A percentile compares a stretch with the other conserved stretches of the same genome.
phyloP scores from a whole-genome alignment of 2,888 invertebrate species.

The Chrysina gloriosa region DNA sequence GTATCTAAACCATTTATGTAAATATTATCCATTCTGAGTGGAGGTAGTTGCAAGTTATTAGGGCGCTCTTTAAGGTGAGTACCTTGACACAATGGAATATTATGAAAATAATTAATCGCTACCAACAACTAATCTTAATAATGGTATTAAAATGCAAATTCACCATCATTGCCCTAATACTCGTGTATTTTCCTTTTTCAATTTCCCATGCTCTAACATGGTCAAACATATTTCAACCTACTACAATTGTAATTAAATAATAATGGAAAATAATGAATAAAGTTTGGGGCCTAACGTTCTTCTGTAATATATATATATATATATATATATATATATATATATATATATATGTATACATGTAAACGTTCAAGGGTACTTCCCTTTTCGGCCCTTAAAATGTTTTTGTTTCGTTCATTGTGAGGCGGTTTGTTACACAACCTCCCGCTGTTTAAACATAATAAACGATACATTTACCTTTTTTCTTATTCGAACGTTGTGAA shows the following conservation, averaged over 20 bases:
- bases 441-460: slow-evolving; percentile 43
- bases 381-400: slow-evolving; percentile 29
- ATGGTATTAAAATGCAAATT: too few species aligned
- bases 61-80: too few species aligned
- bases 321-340: too few species aligned
- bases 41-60: too few species aligned
- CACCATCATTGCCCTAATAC: too few species aligned
- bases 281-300: slow-evolving; percentile 17
- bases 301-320: too few species aligned
- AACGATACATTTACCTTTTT: slow-evolving; percentile 31
- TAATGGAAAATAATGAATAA: slow-evolving; percentile 27
- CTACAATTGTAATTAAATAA: slow-evolving; percentile 22
- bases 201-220: slow-evolving; percentile 6
- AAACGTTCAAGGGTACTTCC: slow-evolving; percentile 26
- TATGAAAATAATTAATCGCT: too few species aligned
- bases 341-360: background rate
- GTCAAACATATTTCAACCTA: slow-evolving; percentile 14
- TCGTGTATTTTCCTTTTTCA: too few species aligned
- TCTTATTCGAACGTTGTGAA: slow-evolving; percentile 26
- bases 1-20: too few species aligned
- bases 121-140: too few species aligned
- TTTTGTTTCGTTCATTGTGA: slow-evolving; percentile 40
- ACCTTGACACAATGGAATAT: too few species aligned
- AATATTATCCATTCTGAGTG: too few species aligned
- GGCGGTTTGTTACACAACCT: slow-evolving; percentile 44